Evolutionary conservation across 2,113 vertebrate species (phyloP).

Genomic region (Rostratula benghalensis): DNA sequence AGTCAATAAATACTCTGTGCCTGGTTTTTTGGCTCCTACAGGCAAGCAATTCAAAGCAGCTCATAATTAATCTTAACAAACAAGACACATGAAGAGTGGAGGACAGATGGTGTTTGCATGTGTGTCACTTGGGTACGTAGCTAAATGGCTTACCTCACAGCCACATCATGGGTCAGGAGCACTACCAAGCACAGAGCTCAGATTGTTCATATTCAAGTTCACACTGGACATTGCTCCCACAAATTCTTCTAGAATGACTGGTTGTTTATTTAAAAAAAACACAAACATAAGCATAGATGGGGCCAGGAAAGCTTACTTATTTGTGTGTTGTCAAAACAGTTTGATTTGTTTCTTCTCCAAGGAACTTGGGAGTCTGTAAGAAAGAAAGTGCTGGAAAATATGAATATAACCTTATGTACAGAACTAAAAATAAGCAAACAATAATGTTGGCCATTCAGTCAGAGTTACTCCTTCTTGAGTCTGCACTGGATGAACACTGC

Average conservation of each 20-base stretch:
- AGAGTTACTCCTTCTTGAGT: neutral
- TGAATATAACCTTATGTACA: neutral
- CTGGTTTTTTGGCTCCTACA: neutral
- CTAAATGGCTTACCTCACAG: neutral
- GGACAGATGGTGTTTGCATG: neutral
- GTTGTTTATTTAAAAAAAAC: constrained; percentile 3
- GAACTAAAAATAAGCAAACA: neutral
- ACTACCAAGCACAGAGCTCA: constrained; percentile 2
- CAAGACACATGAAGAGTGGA: neutral
- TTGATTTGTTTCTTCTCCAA: constrained; percentile 48
- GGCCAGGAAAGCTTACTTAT: constrained; percentile 28
- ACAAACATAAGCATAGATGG: neutral
- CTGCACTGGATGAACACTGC: neutral
- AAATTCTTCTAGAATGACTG: constrained; percentile 1
- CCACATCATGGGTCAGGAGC: neutral
- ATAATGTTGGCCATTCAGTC: neutral
- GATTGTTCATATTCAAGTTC: neutral
- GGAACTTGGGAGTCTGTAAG: neutral
- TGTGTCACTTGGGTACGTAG: neutral
- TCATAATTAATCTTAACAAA: neutral
- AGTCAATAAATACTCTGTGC: neutral
- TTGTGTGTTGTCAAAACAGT: neutral
- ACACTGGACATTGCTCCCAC: neutral
- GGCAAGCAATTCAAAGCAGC: neutral
- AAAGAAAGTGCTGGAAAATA: neutral